Conservation (phyloP, 53 echinoderm and acorn worm genomes). For the Glandiceps talaboti region DNA sequence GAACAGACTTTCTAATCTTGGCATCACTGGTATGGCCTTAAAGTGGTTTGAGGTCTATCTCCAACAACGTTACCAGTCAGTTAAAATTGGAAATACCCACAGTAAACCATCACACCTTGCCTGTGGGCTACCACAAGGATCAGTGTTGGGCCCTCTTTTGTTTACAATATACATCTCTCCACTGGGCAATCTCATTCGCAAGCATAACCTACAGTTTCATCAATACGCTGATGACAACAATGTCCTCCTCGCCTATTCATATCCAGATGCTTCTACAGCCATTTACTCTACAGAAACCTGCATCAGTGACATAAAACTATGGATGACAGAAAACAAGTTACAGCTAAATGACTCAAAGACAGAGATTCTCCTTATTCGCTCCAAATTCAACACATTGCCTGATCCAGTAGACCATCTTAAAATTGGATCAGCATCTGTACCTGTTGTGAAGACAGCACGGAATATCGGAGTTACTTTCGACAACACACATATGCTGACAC, state of each 20-base stretch:
- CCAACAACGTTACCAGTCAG: background rate
- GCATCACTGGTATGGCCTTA: constrained; percentile 6
- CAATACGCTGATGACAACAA: background rate
- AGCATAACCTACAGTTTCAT: background rate
- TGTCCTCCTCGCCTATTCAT: background rate
- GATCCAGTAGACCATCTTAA: background rate
- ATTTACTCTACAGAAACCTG: background rate
- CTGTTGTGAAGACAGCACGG: background rate
- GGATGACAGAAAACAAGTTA: background rate
- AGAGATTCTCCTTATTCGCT: background rate
- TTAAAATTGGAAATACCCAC: background rate
- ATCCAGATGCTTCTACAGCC: background rate
- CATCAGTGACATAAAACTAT: background rate
- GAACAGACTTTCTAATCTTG: constrained; percentile 1
- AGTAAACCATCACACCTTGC: background rate
- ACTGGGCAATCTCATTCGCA: background rate
- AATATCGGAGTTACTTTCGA: background rate
- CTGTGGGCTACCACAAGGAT: background rate
- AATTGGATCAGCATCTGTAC: background rate
- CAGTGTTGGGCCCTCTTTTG: background rate
- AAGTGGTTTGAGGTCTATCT: constrained; percentile 13
- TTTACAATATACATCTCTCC: background rate
- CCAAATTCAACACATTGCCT: background rate
- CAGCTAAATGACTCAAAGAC: too few species aligned
- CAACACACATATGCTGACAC: background rate